These are phyloP conservation scores for Synanthedon tipuliformis DNA, from an alignment of 2,888 invertebrate species.

Conservation along the genomic window DNA sequence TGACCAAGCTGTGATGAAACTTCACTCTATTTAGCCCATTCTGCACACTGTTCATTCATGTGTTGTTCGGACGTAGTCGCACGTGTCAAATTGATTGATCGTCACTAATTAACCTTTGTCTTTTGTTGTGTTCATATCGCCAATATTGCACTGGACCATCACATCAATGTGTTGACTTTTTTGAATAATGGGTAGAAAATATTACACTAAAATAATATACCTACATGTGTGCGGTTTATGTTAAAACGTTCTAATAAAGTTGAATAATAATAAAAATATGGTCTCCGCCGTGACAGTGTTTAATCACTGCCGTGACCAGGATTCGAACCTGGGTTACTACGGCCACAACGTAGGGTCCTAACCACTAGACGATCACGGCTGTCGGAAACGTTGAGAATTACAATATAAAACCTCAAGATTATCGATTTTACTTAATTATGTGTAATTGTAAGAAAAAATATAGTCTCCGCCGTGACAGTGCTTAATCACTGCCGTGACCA, in stretches of 20 bases:
- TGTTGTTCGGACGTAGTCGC: too few species aligned
- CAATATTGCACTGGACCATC: slow-evolving; percentile 1
- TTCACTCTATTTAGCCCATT: too few species aligned
- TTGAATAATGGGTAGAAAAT: too few species aligned
- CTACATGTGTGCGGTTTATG: too few species aligned
- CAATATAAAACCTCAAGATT: too few species aligned
- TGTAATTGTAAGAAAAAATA: too few species aligned
- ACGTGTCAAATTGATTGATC: not conserved
- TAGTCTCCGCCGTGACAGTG: not conserved
- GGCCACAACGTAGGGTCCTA: slow-evolving; percentile 73
- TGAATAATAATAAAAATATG: too few species aligned
- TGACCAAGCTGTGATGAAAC: too few species aligned
- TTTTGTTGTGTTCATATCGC: not conserved
- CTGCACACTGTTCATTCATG: too few species aligned
- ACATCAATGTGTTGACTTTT: not conserved
- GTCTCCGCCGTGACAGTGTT: not conserved
- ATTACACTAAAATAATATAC: too few species aligned
- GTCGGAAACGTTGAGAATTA: slow-evolving; percentile 11
- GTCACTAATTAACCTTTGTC: not conserved
- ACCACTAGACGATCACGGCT: slow-evolving; percentile 74
- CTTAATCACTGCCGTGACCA: slow-evolving; percentile 40
- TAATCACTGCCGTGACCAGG: slow-evolving; percentile 74
- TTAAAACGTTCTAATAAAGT: too few species aligned
- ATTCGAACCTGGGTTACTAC: slow-evolving; percentile 76
- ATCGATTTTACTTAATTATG: too few species aligned